These are phyloP conservation scores for Cephalopholis sonnerati DNA, from an alignment of 2,113 vertebrate species.

Conservation along the genomic window DNA sequence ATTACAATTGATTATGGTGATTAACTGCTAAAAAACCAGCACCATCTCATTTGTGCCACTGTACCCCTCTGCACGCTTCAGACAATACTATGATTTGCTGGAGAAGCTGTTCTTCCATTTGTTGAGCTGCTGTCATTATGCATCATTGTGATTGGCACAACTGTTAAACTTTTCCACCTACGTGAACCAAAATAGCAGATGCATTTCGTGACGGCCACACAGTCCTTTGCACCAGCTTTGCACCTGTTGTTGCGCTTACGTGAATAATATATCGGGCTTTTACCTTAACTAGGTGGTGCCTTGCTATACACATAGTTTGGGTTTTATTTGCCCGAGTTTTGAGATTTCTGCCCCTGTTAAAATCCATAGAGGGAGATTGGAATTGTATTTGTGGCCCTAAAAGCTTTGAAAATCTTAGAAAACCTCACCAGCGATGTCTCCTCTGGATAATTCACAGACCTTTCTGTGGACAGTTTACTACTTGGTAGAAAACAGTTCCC, in stretches of 20 bases:
- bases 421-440: neutral
- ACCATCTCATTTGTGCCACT: neutral
- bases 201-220: too few species aligned
- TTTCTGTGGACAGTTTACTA: neutral
- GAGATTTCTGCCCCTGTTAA: neutral
- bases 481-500: neutral
- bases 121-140: neutral
- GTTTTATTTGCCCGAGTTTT: neutral
- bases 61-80: neutral
- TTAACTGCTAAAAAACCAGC: too few species aligned
- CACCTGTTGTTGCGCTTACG: neutral
- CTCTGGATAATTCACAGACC: neutral
- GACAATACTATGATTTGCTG: neutral
- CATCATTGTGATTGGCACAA: neutral
- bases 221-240: neutral
- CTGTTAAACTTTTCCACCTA: conserved; percentile 2
- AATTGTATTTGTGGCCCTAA: neutral
- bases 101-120: neutral
- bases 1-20: too few species aligned
- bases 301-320: neutral
- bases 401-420: neutral
- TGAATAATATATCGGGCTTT: neutral
- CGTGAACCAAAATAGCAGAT: neutral
- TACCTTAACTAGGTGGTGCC: neutral
- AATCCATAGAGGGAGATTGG: neutral